These are phyloP conservation scores for Creontiades dilutus DNA, from an alignment of 2,888 invertebrate species.

Conservation along the genomic window DNA sequence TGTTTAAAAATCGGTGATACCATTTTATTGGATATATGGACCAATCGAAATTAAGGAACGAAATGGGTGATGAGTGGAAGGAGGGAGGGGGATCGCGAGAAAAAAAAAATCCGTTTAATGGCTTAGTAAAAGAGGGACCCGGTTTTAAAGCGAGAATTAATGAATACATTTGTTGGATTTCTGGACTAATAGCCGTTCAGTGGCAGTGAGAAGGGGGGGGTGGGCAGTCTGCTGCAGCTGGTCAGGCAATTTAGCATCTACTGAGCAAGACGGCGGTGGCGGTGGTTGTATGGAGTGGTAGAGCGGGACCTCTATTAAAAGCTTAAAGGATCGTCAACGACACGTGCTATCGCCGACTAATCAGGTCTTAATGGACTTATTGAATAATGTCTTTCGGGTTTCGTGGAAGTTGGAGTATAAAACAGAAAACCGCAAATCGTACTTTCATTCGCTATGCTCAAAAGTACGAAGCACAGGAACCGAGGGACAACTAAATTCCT, in stretches of 20 bases:
- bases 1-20: neutral
- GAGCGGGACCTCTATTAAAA: slow-evolving; percentile 62
- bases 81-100: neutral
- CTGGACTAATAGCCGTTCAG: slow-evolving; percentile 65
- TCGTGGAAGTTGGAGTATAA: neutral
- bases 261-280: slow-evolving; percentile 3
- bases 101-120: slow-evolving; percentile 56
- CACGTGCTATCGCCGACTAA: slow-evolving; percentile 66
- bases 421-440: no score
- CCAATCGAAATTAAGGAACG: neutral
- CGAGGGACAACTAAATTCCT: no score
- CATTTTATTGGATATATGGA: neutral
- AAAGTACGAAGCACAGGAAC: no score
- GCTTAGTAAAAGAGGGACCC: slow-evolving; percentile 51
- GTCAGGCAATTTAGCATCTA: slow-evolving; percentile 56
- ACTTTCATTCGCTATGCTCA: no score
- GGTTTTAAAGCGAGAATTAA: slow-evolving; percentile 68
- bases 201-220: slow-evolving; percentile 27
- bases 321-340: slow-evolving; percentile 70
- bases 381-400: slow-evolving; percentile 64
- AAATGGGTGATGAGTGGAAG: neutral
- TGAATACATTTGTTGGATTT: slow-evolving; percentile 68
- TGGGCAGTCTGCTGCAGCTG: slow-evolving; percentile 57
- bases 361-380: slow-evolving; percentile 63
- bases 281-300: slow-evolving; percentile 4